Percentiles rank a stretch among this genome's conserved stretches.
phyloP scores from a whole-genome alignment of 2,113 vertebrate genomes.

The Peromyscus californicus region DNA sequence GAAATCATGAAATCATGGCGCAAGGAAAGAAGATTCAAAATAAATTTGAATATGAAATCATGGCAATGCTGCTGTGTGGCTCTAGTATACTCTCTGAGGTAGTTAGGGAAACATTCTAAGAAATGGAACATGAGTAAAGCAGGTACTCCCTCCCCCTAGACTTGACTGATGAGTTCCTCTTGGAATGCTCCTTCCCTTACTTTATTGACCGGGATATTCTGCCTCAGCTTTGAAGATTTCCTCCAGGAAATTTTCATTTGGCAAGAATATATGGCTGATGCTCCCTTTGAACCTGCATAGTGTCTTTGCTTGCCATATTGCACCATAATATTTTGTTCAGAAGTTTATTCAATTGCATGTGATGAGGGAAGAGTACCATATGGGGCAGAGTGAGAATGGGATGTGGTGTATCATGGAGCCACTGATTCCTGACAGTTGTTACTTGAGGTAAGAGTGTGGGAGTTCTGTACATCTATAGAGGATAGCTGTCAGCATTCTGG shows the following conservation, averaged over 20 bases:
- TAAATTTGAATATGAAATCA: neutral
- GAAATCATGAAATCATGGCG: neutral
- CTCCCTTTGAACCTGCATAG: neutral
- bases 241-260: neutral
- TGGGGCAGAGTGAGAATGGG: neutral
- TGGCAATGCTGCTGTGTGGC: neutral
- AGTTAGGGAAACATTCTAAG: neutral
- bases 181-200: neutral
- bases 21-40: neutral
- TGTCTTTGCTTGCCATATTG: neutral
- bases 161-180: neutral
- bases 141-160: neutral
- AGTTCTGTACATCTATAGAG: neutral
- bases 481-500: neutral
- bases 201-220: no score
- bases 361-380: neutral
- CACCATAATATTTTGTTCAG: neutral
- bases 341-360: neutral
- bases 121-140: neutral
- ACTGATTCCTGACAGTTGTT: neutral
- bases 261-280: neutral
- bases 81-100: neutral
- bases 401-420: neutral
- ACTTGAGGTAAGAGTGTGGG: no score
- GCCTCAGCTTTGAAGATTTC: neutral